These are phyloP conservation scores for Cephalopholis sonnerati DNA, from an alignment of 2,113 vertebrate genomes.

Conservation along the genomic window DNA sequence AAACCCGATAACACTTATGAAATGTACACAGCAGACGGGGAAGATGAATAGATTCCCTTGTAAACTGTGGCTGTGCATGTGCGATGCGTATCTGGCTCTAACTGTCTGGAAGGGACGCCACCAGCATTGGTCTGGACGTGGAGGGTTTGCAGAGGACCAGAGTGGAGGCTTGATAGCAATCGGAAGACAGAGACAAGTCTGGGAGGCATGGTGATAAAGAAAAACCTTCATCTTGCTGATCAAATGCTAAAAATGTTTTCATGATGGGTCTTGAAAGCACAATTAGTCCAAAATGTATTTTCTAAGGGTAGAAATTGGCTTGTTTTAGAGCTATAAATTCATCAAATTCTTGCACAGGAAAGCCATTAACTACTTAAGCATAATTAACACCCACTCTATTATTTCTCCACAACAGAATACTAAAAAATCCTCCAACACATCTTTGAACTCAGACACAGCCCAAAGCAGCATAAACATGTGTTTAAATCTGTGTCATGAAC, in stretches of 20 bases:
- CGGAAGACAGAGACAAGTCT: neutral
- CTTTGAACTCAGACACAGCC: constrained; percentile 49
- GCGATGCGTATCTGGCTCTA: neutral
- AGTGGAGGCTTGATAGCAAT: constrained; percentile 8
- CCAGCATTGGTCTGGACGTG: neutral
- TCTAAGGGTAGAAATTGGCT: neutral
- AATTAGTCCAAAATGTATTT: constrained; percentile 7
- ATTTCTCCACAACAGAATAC: neutral
- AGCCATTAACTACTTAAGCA: constrained; percentile 28
- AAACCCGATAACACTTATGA: neutral
- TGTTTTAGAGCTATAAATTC: neutral
- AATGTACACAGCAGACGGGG: neutral
- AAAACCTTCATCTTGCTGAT: neutral
- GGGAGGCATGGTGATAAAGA: neutral
- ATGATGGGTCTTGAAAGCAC: neutral
- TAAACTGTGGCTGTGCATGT: neutral
- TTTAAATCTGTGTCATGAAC: constrained; percentile 35
- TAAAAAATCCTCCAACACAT: constrained; percentile 10
- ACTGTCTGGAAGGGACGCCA: neutral
- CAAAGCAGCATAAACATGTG: constrained; percentile 44
- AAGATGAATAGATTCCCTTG: constrained; percentile 2
- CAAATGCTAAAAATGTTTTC: neutral
- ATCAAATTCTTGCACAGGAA: constrained; percentile 5
- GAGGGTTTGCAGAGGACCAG: neutral
- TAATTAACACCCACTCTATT: constrained; percentile 28